phyloP scores from a whole-genome alignment of 2,113 vertebrate species.

The Entosphenus tridentatus region DNA sequence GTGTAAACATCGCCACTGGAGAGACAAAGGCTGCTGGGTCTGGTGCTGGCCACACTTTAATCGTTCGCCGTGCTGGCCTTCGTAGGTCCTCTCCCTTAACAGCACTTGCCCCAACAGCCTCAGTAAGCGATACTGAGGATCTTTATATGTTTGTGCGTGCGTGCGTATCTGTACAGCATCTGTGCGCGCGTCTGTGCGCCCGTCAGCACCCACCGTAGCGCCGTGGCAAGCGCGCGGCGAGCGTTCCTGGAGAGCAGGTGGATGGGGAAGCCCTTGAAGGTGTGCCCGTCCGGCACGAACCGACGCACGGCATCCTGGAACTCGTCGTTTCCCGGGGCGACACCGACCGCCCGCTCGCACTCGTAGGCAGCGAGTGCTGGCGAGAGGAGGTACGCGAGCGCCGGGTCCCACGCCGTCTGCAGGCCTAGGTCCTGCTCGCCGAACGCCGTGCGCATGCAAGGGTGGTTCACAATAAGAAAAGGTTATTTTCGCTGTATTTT shows the following conservation, averaged over 20 bases:
- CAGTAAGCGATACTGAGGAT: too few relatives aligned
- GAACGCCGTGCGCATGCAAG: constrained; percentile 11
- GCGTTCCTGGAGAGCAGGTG: constrained; percentile 71
- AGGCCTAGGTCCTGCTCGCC: constrained; percentile 47
- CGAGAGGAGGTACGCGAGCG: constrained; percentile 74
- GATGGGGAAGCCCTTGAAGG: constrained; percentile 92
- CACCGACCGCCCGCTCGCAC: constrained; percentile 51
- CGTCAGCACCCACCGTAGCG: constrained; percentile 37
- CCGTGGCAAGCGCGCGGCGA: constrained; percentile 58
- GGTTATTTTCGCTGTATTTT: too few relatives aligned
- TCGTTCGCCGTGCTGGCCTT: too few relatives aligned
- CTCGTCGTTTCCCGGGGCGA: constrained; percentile 77
- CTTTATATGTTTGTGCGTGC: too few relatives aligned
- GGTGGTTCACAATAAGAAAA: background rate
- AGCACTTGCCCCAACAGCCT: too few relatives aligned
- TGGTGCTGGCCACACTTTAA: too few relatives aligned
- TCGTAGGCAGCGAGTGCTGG: constrained; percentile 73
- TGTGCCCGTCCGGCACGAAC: constrained; percentile 75
- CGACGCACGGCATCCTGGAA: constrained; percentile 79
- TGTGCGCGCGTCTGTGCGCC: too few relatives aligned
- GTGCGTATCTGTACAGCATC: too few relatives aligned
- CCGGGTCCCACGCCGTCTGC: constrained; percentile 71
- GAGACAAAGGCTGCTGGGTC: too few relatives aligned
- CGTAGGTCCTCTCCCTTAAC: too few relatives aligned
- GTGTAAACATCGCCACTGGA: too few relatives aligned